A percentile compares a stretch with the other conserved stretches of the same genome.
These are phyloP conservation scores for Dicrostonyx torquatus DNA, from an alignment of 2,797 vertebrate species.

Conservation along the genomic window DNA sequence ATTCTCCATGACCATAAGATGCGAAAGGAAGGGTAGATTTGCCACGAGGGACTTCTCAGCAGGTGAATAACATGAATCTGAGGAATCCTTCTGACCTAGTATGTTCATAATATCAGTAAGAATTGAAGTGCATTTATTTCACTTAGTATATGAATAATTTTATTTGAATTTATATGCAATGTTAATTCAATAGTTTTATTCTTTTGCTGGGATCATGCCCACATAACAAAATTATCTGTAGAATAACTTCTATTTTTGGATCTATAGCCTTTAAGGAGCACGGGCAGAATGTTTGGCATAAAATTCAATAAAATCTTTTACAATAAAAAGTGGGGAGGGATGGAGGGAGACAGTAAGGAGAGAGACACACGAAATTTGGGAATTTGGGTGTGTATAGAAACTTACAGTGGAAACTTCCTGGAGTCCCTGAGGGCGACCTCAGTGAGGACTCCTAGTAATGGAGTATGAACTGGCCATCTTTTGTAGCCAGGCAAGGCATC, in stretches of 20 bases:
- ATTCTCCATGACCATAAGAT: not conserved
- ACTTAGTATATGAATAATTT: not conserved
- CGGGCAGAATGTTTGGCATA: not conserved
- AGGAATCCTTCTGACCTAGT: not conserved
- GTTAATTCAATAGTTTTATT: not conserved
- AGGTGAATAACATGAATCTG: not conserved
- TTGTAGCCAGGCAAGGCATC: not conserved
- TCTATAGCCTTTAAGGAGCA: not conserved
- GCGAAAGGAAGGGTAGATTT: not conserved
- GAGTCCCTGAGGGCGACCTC: not conserved
- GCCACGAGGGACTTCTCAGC: not conserved
- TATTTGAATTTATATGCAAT: not conserved
- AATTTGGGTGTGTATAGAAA: not conserved
- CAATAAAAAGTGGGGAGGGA: not conserved
- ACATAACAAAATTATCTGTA: not conserved
- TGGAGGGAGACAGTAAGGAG: not conserved
- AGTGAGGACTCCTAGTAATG: not conserved
- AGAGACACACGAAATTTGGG: not conserved
- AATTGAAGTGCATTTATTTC: not conserved
- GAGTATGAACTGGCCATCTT: not conserved
- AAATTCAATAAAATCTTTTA: not conserved
- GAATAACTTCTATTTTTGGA: not conserved
- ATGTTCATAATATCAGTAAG: not conserved
- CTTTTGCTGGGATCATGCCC: not conserved
- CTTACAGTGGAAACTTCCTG: not conserved